A percentile compares a stretch with the other conserved stretches of the same genome.
Conservation (phyloP, 37 sponge, comb jelly and placozoan species). For the Lycopodina hypogea region DNA sequence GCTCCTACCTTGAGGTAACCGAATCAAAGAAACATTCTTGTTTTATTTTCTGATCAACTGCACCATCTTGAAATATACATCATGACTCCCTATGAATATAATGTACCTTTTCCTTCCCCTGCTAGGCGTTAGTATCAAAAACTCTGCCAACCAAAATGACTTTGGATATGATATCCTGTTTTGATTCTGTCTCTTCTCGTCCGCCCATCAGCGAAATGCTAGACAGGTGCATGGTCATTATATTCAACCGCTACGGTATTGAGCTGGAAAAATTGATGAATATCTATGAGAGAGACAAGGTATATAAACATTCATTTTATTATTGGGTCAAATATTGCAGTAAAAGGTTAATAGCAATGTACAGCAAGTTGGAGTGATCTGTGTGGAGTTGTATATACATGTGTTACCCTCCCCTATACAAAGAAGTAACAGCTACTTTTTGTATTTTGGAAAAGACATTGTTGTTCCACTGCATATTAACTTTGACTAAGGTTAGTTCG, state of each 20-base stretch:
- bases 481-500: no score
- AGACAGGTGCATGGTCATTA: slow-evolving; percentile 13
- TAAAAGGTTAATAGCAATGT: no score
- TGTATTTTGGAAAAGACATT: no score
- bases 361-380: no score
- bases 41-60: neutral
- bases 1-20: slow-evolving; percentile 50
- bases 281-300: slow-evolving; percentile 77
- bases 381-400: no score
- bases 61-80: no score
- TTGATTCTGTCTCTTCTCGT: slow-evolving; percentile 27
- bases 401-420: no score
- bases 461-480: no score
- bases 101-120: neutral
- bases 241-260: slow-evolving; percentile 45
- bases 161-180: slow-evolving; percentile 31
- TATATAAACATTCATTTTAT: neutral
- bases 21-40: neutral
- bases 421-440: no score
- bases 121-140: slow-evolving; percentile 25
- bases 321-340: no score
- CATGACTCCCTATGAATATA: neutral
- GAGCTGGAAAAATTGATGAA: slow-evolving; percentile 75
- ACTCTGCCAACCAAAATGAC: neutral
- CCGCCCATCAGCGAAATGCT: slow-evolving; percentile 21